phyloP scores from a whole-genome alignment of 2,113 vertebrate genomes.

The Dipodomys merriami region DNA sequence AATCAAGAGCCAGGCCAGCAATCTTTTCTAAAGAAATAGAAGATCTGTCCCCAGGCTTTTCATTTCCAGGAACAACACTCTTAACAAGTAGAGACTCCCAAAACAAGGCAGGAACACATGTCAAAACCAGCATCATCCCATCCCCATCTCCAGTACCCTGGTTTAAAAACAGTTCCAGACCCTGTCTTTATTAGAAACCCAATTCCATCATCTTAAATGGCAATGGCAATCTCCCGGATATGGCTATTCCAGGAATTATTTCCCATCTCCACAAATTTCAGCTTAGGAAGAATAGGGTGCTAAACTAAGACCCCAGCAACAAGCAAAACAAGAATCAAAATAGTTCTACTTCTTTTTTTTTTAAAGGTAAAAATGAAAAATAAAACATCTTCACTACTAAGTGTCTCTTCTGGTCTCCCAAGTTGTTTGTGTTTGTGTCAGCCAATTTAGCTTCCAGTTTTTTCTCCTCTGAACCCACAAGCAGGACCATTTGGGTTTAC shows the following conservation, averaged over 20 bases:
- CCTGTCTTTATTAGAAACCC: background rate
- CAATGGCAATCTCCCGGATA: background rate
- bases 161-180: background rate
- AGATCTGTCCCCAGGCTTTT: constrained; percentile 8
- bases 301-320: background rate
- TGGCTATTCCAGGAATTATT: background rate
- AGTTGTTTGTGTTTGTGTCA: background rate
- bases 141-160: background rate
- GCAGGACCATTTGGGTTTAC: background rate
- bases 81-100: background rate
- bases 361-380: too few species aligned
- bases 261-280: background rate
- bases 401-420: background rate
- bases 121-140: background rate
- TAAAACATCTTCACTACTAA: background rate
- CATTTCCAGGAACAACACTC: constrained; percentile 43
- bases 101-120: background rate
- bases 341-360: too few species aligned
- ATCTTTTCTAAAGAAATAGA: constrained; percentile 37
- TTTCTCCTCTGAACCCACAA: background rate
- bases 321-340: background rate
- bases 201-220: constrained; percentile 12
- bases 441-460: background rate
- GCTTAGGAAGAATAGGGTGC: background rate
- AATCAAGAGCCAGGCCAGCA: background rate